These are phyloP conservation scores for Oceanodroma tethys DNA, from an alignment of 2,113 vertebrate genomes.

Conservation along the genomic window DNA sequence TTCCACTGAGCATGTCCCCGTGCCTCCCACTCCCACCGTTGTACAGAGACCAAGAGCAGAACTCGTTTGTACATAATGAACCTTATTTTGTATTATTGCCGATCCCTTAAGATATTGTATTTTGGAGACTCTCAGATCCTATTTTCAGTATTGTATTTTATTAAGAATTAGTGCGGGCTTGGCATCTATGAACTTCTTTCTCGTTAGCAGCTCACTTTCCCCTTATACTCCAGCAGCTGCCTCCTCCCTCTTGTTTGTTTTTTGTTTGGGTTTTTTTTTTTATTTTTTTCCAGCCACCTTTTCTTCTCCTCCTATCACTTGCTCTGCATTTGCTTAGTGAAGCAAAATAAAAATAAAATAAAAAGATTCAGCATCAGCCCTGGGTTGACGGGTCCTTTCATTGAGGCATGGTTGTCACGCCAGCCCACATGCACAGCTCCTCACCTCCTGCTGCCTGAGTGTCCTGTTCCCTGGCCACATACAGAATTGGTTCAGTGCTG, in stretches of 20 bases:
- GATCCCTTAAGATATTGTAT: constrained; percentile 81
- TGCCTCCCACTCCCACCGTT: constrained; percentile 60
- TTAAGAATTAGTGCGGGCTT: constrained; percentile 80
- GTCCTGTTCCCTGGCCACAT: accelerated
- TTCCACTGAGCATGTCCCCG: neutral
- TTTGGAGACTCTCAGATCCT: constrained; percentile 75
- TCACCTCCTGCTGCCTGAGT: neutral
- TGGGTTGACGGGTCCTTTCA: constrained; percentile 46
- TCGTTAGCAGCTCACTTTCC: constrained; percentile 31
- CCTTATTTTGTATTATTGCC: constrained; percentile 84
- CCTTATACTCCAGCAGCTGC: constrained; percentile 51
- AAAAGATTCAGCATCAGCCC: constrained; percentile 81
- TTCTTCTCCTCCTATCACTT: neutral
- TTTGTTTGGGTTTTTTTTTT: neutral
- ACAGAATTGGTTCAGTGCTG: neutral
- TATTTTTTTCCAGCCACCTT: constrained; percentile 43
- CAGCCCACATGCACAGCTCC: neutral
- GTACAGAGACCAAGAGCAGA: constrained; percentile 82
- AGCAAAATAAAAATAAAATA: constrained; percentile 82
- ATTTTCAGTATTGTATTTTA: constrained; percentile 81
- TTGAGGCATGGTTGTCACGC: neutral
- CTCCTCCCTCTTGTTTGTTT: constrained; percentile 29
- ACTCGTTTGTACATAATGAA: constrained; percentile 85
- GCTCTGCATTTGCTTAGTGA: constrained; percentile 80
- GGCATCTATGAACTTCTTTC: constrained; percentile 52